Evolutionary conservation across 2,797 vertebrate genomes (phyloP), one percentile per base, ranked within the genome.

Genomic region (Neolamprologus multifasciatus): DNA sequence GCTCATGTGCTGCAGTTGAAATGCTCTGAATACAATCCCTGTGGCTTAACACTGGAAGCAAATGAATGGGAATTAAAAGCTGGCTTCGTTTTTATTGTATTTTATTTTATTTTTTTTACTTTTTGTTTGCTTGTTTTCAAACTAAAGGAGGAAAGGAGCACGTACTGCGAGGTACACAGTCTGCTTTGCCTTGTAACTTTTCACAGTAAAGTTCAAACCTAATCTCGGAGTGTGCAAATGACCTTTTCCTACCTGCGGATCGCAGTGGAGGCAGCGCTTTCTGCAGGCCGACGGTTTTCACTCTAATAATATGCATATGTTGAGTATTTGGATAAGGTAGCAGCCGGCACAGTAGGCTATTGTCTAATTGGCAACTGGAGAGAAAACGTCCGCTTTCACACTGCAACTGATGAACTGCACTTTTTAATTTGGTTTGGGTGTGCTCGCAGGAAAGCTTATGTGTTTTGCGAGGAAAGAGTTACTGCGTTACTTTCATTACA

Each of bases 351-450:
- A 51, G 29, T 26, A 6, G n/a, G 31, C 77, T 36, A 11, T 40
- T 83, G 51, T 76, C 62, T 79, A 50, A n/a, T 82, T 84, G 80
- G 51, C 77, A 83, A 52, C 78, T 90, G 54, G 76, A 48, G 26
- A 69, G 79, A 57, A 81, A 84, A 62, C 26, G 40, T 48, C 36
- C 77, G 71, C 67, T 64, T 31, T 86, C 59, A 8, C 7, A 81
- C 85, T 90, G 64, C 62, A 81, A 77, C 87, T 64, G 88, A 86
- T 84, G n/a, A 88, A 78, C n/a, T 67, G 21, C 83, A 84, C 78
- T 21, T 82, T 88, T 84, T 50, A 38, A 50, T 52, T 43, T 29
- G 48, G 86, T 38, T 51, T 31, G 74, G 19, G 9, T 79, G 55
- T 83, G 78, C 77, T 78, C 59, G 10, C 59, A 52, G 36, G 45